Evolutionary conservation across 2,888 invertebrate genomes (phyloP).

Genomic region (Amphipoea lucens): DNA sequence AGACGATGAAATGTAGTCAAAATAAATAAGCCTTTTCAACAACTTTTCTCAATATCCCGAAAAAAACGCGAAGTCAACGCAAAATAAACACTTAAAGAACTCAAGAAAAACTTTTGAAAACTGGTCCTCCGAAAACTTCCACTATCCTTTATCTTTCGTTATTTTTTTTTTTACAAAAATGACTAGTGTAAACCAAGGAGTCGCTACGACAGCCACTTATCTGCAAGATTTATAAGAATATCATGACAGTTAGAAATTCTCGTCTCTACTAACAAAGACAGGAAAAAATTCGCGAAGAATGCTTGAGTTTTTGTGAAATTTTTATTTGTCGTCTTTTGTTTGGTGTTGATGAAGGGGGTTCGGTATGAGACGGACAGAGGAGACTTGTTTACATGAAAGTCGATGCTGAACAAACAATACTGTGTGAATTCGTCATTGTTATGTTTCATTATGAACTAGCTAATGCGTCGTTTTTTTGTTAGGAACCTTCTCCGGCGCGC

Average conservation of each 20-base stretch:
- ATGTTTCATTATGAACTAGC: not conserved
- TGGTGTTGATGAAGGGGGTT: conserved; percentile 27
- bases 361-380: conserved; percentile 5
- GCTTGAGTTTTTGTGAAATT: conserved; percentile 38
- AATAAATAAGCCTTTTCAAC: not conserved
- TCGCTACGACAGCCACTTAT: conserved; percentile 62
- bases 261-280: conserved; percentile 62
- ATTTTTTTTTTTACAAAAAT: conserved; percentile 53
- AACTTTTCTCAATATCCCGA: conserved; percentile 7
- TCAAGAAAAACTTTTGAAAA: conserved; percentile 38
- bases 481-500: not conserved
- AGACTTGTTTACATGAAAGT: conserved; percentile 9
- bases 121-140: conserved; percentile 21
- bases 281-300: conserved; percentile 45
- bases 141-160: conserved; percentile 52
- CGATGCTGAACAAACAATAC: not conserved
- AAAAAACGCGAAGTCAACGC: not conserved
- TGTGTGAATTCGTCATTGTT: not conserved
- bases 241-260: conserved; percentile 66
- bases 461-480: not conserved
- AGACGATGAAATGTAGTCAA: not conserved
- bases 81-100: conserved; percentile 35
- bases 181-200: conserved; percentile 64
- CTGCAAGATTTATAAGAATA: conserved; percentile 67
- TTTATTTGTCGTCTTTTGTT: conserved; percentile 54